phyloP scores from a whole-genome alignment of 2,888 invertebrate species.

The Halictus quadricinctus region DNA sequence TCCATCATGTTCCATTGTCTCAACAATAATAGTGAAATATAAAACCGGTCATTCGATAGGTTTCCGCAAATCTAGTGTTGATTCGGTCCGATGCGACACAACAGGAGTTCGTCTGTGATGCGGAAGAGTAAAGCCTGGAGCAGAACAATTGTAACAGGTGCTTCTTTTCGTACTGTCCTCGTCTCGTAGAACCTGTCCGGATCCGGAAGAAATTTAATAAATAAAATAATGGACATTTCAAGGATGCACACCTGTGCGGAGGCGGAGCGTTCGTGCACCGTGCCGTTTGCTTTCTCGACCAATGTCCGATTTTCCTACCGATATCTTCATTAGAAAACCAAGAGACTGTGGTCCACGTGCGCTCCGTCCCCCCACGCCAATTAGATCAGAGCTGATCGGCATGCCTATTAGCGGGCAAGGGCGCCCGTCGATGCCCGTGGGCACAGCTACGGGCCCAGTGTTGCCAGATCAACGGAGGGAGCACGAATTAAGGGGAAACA shows the following conservation, averaged over 20 bases:
- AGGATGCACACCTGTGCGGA: not conserved
- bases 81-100: constrained; percentile 9
- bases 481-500: no score
- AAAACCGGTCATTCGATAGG: no score
- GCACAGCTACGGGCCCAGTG: no score
- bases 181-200: constrained; percentile 26
- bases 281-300: not conserved
- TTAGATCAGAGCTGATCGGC: no score
- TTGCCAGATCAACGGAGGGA: no score
- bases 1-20: not conserved
- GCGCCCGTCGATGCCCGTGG: no score
- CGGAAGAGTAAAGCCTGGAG: constrained; percentile 27
- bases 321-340: not conserved
- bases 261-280: not conserved
- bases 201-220: no score
- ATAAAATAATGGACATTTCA: constrained; percentile 62
- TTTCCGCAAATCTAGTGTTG: not conserved
- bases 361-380: not conserved
- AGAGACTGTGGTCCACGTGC: not conserved
- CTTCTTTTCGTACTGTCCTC: constrained; percentile 17
- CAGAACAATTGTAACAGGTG: constrained; percentile 16
- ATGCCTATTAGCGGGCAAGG: no score
- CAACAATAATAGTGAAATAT: not conserved
- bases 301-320: not conserved
- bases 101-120: not conserved